These are phyloP conservation scores for Anas georgica DNA, from an alignment of 2,797 vertebrate genomes.

Conservation along the genomic window DNA sequence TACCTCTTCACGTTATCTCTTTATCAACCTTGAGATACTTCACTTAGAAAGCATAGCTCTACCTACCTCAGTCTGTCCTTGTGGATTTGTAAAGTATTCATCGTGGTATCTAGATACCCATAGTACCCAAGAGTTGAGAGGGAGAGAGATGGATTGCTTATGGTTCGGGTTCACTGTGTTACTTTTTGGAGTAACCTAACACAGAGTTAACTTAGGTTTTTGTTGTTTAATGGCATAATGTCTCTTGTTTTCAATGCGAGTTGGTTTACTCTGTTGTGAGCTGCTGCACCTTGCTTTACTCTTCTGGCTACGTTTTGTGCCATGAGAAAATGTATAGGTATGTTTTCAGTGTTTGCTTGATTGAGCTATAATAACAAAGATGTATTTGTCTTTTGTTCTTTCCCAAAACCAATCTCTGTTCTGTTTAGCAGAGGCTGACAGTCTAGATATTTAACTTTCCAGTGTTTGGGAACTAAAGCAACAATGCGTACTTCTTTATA, in stretches of 20 bases:
- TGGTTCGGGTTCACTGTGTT: not conserved
- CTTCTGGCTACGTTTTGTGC: not conserved
- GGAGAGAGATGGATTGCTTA: not conserved
- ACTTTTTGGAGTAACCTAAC: not conserved
- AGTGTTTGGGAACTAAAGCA: slow-evolving; percentile 26
- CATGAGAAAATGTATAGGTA: not conserved
- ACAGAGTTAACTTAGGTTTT: not conserved
- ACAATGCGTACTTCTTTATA: slow-evolving; percentile 6
- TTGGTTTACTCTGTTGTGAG: not conserved
- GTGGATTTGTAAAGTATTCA: not conserved
- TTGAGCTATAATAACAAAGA: not conserved
- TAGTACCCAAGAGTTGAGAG: not conserved
- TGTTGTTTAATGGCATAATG: not conserved
- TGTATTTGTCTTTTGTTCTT: not conserved
- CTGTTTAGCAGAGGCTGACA: not conserved
- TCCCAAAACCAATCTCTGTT: not conserved
- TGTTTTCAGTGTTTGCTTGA: not conserved
- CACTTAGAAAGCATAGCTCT: not conserved
- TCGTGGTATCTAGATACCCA: not conserved
- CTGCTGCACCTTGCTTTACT: not conserved
- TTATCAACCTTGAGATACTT: not conserved
- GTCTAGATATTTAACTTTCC: slow-evolving; percentile 3
- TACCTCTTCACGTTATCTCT: not conserved
- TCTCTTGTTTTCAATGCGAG: not conserved
- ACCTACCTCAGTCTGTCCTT: not conserved